Evolutionary conservation across 2,113 vertebrate genomes (phyloP).

Genomic region (Chauna torquata): DNA sequence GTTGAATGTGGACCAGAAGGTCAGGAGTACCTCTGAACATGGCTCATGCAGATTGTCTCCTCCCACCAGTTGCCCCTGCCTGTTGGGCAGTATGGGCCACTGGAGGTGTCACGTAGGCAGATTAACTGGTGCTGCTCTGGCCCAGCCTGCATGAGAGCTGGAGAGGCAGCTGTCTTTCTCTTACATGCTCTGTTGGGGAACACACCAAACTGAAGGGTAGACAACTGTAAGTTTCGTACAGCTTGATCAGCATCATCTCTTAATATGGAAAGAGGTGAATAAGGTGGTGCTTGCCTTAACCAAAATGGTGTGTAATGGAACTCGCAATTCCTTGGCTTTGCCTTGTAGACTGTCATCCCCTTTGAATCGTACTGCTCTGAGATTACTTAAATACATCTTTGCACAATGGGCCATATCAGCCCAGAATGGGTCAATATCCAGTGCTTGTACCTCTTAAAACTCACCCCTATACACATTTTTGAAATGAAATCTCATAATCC

Average conservation of each 20-base stretch:
- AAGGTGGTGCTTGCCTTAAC: neutral
- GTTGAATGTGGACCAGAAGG: neutral
- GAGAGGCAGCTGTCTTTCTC: neutral
- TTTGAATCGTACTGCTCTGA: neutral
- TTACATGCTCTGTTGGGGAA: neutral
- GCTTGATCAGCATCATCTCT: neutral
- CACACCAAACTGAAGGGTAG: neutral
- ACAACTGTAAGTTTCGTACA: neutral
- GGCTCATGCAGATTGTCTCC: neutral
- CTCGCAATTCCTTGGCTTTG: neutral
- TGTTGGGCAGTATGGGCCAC: neutral
- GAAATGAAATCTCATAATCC: constrained; percentile 61
- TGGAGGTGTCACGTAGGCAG: neutral
- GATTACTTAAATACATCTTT: neutral
- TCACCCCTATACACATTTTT: neutral
- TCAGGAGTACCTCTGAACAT: neutral
- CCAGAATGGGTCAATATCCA: neutral
- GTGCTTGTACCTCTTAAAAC: neutral
- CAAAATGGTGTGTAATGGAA: neutral
- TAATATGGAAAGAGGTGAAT: neutral
- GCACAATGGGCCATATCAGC: neutral
- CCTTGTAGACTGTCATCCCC: neutral
- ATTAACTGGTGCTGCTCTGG: neutral
- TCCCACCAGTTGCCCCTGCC: neutral
- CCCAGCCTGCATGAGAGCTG: neutral